Base-by-base conservation (phyloP, 2,888 invertebrate genomes). In the Congeria kusceri region DNA sequence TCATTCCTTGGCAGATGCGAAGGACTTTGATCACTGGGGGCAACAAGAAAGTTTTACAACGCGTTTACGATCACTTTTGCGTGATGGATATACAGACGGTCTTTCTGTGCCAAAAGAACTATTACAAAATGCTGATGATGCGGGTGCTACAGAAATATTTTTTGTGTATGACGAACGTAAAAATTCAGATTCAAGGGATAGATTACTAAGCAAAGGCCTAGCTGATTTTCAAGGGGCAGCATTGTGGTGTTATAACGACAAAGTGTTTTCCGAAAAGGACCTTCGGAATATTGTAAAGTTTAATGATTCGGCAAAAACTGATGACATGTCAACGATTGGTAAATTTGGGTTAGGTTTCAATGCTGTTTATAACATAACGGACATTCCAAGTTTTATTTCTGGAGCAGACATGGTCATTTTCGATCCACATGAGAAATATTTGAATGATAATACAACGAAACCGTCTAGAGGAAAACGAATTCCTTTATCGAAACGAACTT, bases 281-380 rank as follows among this genome's bases (percentile, higher is more conserved):
- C 90, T 92, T 56, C 77, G 86, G 29, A 91, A 91, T 82, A 91
- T 92, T 15, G 89, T 86, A n/a, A 90, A 89, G 77, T 84, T 92
- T 13, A 88, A 90, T 71, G 91, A 90, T 18, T 91, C 89, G 4
- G 91, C 91, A 9, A 92, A 92, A 69, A 86, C 85, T 71, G 68
- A 77, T 5, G 82, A 90, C 32, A 81, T 83, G n/a, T 87, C 88
- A 3, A 92, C 91, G 80, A 88, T 92, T 61, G 92, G 92, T 23
- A 85, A 89, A 67, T 92, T 92, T 86, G 92, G 92, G 25, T 84
- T 92, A 9, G 92, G 92, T 0, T 92, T 92, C 84, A 91, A 91
- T 66, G 86, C 91, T 18, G 91, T 92, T n/a, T 92, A 92, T 76
- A 92, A 92, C 64, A 47, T 92, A 15, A 92, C 92, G 4, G 92